A percentile compares a stretch with the other conserved stretches of the same genome.
Evolutionary conservation across 2,113 vertebrate species (phyloP).

Genomic region (Empidonax alnorum): DNA sequence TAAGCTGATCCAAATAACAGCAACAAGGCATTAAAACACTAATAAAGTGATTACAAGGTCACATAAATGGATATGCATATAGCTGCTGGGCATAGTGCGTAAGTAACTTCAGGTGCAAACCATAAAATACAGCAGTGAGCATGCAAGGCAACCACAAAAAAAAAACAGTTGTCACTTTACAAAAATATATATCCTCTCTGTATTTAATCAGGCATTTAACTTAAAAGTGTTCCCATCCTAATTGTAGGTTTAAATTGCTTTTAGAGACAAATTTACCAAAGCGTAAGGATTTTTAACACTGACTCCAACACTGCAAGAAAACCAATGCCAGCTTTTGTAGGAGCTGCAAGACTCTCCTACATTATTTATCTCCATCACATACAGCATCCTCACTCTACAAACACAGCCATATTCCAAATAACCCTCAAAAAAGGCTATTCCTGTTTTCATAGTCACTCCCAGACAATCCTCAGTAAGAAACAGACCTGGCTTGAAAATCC

Average conservation of each 20-base stretch:
- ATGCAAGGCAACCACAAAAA: slow-evolving; percentile 32
- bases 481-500: not conserved
- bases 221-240: slow-evolving; percentile 25
- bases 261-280: not conserved
- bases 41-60: slow-evolving; percentile 73
- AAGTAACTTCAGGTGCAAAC: slow-evolving; percentile 72
- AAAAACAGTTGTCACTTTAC: slow-evolving; percentile 2
- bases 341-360: not conserved
- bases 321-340: not conserved
- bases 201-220: slow-evolving; percentile 37
- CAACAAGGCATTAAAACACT: slow-evolving; percentile 59
- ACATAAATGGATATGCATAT: slow-evolving; percentile 63
- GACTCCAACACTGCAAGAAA: not conserved
- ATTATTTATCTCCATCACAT: not conserved
- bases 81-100: slow-evolving; percentile 61
- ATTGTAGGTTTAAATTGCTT: not conserved
- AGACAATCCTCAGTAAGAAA: not conserved
- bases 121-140: slow-evolving; percentile 58
- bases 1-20: slow-evolving; percentile 79
- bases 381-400: not conserved
- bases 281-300: not conserved
- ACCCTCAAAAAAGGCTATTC: not conserved
- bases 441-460: not conserved
- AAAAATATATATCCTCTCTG: slow-evolving; percentile 27
- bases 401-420: not conserved